A percentile compares a stretch with the other conserved stretches of the same genome.
phyloP scores from a whole-genome alignment of 1,140 invertebrate genomes.

The Hormaphis cornu region DNA sequence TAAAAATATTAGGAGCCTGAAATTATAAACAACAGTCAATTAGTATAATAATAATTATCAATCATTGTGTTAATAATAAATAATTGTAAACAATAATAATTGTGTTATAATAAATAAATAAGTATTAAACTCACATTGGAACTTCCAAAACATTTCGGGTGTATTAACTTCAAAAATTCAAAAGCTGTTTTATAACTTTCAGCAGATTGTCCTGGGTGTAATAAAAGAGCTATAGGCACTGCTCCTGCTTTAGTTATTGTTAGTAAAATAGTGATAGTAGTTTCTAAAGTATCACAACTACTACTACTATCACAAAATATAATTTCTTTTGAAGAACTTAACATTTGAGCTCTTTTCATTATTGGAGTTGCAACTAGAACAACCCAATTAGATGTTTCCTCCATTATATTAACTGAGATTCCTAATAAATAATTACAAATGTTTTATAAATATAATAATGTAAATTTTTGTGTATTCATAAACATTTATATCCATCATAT shows the following conservation, averaged over 20 bases:
- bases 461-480: no score
- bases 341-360: neutral
- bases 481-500: no score
- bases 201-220: neutral
- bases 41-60: neutral
- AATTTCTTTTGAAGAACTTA: neutral
- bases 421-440: constrained; percentile 6
- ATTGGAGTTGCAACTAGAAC: neutral
- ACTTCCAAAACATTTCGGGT: neutral
- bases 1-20: neutral
- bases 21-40: neutral
- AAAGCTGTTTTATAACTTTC: constrained; percentile 3
- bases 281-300: neutral
- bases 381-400: neutral
- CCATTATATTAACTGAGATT: neutral
- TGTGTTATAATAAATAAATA: neutral
- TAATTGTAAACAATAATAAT: no score
- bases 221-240: neutral
- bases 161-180: neutral
- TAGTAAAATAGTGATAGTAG: constrained; percentile 1
- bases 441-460: no score
- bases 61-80: neutral
- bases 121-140: neutral
- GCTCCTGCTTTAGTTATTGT: constrained; percentile 2
- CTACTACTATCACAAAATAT: constrained; percentile 11